Conservation (phyloP, 1,140 invertebrate genomes). For the Zaprionus tsacasi region DNA sequence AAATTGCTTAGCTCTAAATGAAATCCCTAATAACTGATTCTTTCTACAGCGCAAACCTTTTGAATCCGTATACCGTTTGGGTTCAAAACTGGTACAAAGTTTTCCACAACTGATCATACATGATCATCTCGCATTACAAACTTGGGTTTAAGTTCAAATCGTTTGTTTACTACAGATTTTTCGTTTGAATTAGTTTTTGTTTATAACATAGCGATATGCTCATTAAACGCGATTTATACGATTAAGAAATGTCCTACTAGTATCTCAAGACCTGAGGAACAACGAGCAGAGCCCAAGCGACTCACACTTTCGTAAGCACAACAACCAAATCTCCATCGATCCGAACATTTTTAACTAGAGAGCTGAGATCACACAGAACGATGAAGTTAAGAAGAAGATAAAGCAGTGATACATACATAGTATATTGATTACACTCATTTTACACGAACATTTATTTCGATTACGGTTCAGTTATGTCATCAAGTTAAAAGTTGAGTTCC, state of each 20-base stretch:
- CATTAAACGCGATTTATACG: slow-evolving; percentile 47
- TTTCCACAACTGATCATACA: slow-evolving; percentile 61
- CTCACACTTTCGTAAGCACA: slow-evolving; percentile 66
- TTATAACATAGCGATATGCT: slow-evolving; percentile 69
- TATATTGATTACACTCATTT: slow-evolving; percentile 39
- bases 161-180: slow-evolving; percentile 25
- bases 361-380: slow-evolving; percentile 46
- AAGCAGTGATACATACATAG: neutral
- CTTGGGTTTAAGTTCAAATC: neutral
- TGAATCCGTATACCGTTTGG: neutral
- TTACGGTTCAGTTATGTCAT: slow-evolving; percentile 66
- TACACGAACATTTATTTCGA: slow-evolving; percentile 55
- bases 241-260: slow-evolving; percentile 16
- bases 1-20: slow-evolving; percentile 13
- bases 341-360: slow-evolving; percentile 43
- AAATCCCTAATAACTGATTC: slow-evolving; percentile 15
- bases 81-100: slow-evolving; percentile 3
- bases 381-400: slow-evolving; percentile 12
- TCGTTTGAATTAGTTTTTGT: slow-evolving; percentile 50
- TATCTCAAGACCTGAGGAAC: slow-evolving; percentile 46
- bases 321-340: slow-evolving; percentile 78
- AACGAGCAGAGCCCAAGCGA: slow-evolving; percentile 65
- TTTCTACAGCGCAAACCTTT: slow-evolving; percentile 24
- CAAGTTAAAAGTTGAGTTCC: slow-evolving; percentile 75
- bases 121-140: slow-evolving; percentile 17